Base-by-base conservation (phyloP, 2,888 invertebrate species). In the Drosophila crucigera region DNA sequence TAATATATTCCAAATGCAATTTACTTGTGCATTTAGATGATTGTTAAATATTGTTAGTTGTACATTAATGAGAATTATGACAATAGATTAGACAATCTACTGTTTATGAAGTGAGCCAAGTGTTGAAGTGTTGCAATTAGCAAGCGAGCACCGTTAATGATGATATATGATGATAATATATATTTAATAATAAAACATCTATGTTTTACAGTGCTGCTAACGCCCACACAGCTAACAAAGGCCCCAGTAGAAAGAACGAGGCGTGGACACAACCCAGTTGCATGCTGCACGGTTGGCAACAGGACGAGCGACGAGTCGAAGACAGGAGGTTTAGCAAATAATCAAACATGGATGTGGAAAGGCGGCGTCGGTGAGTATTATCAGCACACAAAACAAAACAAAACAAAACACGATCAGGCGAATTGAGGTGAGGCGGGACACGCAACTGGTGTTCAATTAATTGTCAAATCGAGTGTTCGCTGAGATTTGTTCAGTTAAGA, bases 301-400 rank as follows among this genome's bases (percentile, higher is more conserved):
- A 52, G 59, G 41, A 60, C 67, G 54, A 39, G 60, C 55, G 43
- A 54, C 43, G 56, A 49, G 31, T 39, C 28, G 67, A 60, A 65
- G 71, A 64, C 67, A 78, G 68, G 47, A 72, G 61, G 61, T 31
- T 63, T 55, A 73, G 47, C 61, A 53, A 63, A 41, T 60, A 64
- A 39, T 58, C 9, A 37, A 67, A 58, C 47, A 85, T 85, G 85
- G 89, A 85, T 73, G 85, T 78, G 71, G 85, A 85, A 84, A 82
- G 85, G 73, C 72, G 89, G 73, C 89, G 84, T 86, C 85, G 85
- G 85, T 85, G 71, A 85, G 85, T 85, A 53, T 31, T 30, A n/a
- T 30, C 52, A 52, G n/a, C 30, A 31, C 28, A 31, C 7, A 41
- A 30, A 11, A 31, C 16, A 58, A 41, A 54, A 30, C 30, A 58